These are phyloP conservation scores for Micromesistius poutassou DNA, from an alignment of 2,797 vertebrate species.

Conservation along the genomic window DNA sequence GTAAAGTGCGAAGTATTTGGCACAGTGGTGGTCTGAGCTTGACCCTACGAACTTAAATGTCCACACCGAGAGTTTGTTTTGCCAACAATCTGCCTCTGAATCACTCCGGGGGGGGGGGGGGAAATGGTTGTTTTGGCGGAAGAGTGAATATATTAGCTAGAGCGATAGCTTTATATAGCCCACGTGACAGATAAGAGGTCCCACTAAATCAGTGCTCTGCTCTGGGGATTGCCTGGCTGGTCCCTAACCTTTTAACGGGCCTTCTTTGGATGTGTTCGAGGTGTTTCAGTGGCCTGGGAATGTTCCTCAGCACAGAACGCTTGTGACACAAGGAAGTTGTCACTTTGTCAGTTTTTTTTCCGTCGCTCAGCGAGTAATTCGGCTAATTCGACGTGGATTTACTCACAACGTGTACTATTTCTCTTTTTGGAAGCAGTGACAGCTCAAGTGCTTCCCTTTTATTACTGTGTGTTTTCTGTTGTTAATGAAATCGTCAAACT, in stretches of 20 bases:
- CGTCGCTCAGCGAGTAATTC: neutral
- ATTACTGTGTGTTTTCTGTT: neutral
- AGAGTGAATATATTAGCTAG: neutral
- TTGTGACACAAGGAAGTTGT: neutral
- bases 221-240: neutral
- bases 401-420: neutral
- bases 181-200: neutral
- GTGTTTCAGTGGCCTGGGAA: neutral
- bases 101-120: neutral
- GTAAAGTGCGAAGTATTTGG: neutral
- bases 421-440: neutral
- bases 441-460: neutral
- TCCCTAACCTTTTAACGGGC: neutral
- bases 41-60: neutral
- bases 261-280: neutral
- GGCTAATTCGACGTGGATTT: neutral
- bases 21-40: neutral
- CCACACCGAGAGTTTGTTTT: neutral
- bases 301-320: neutral
- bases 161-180: neutral
- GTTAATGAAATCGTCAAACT: neutral
- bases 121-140: neutral
- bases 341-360: neutral
- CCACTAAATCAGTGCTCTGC: neutral
- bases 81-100: neutral